These are phyloP conservation scores for Gobionotothen gibberifrons DNA, from an alignment of 2,797 vertebrate genomes.

Conservation along the genomic window DNA sequence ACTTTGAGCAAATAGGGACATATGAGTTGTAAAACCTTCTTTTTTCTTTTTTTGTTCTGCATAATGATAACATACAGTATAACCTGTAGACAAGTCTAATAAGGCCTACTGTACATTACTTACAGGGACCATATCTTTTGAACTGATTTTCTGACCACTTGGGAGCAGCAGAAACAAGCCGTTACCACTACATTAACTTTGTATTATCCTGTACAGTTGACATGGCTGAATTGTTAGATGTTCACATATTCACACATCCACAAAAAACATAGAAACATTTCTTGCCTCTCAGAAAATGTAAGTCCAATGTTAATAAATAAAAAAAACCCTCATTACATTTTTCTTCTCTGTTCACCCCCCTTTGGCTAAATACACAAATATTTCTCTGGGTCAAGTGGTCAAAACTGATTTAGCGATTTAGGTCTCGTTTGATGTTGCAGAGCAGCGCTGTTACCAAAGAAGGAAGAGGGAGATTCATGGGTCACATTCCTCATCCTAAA, in stretches of 20 bases:
- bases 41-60: background rate
- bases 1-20: background rate
- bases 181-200: background rate
- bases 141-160: background rate
- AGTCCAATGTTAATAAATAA: conserved; percentile 5
- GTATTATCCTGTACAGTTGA: background rate
- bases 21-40: background rate
- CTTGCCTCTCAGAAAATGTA: background rate
- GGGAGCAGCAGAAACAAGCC: conserved; percentile 5
- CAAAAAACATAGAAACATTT: background rate
- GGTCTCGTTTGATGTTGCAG: conserved; percentile 52
- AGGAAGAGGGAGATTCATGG: conserved; percentile 65
- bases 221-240: background rate
- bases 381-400: conserved; percentile 67
- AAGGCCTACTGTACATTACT: background rate
- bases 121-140: background rate
- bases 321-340: conserved; percentile 25
- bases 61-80: background rate
- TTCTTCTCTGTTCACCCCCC: conserved; percentile 25
- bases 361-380: conserved; percentile 61
- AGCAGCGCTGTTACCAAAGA: conserved; percentile 72
- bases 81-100: background rate
- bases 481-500: conserved; percentile 67
- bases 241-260: background rate
- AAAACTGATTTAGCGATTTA: conserved; percentile 68